Percentiles rank a stretch among this genome's conserved stretches.
Evolutionary conservation across 53 echinoderm and acorn worm species (phyloP).

Genomic region (Arbacia lixula): DNA sequence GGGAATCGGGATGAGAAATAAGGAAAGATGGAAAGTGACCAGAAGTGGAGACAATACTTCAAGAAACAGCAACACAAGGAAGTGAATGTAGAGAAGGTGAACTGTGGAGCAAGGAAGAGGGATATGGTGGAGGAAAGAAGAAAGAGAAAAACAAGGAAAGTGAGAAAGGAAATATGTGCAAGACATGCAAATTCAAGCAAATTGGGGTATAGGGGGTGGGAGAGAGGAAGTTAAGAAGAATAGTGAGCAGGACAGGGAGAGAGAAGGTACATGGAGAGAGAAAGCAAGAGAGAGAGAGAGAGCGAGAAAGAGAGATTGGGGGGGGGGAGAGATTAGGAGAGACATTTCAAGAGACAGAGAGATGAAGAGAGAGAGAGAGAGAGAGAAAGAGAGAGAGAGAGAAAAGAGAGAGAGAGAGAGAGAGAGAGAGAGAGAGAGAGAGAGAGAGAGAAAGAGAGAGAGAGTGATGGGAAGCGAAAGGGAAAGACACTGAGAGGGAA

Average conservation of each 20-base stretch:
- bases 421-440: background rate
- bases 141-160: background rate
- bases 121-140: background rate
- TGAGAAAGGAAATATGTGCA: too few relatives aligned
- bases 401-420: too few relatives aligned
- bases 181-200: too few relatives aligned
- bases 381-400: background rate
- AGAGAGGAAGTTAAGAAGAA: too few relatives aligned
- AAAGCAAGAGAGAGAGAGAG: background rate
- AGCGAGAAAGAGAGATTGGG: background rate
- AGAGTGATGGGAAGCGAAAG: background rate
- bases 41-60: too few relatives aligned
- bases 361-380: background rate
- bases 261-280: background rate
- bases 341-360: slow-evolving; percentile 1
- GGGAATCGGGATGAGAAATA: too few relatives aligned
- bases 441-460: background rate
- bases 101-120: background rate
- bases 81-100: too few relatives aligned
- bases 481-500: background rate
- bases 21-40: too few relatives aligned
- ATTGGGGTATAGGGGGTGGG: background rate
- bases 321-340: background rate
- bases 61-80: too few relatives aligned
- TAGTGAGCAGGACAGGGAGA: too few relatives aligned